Base-by-base conservation (phyloP, 2,888 invertebrate species). In the Pheosia tremula region DNA sequence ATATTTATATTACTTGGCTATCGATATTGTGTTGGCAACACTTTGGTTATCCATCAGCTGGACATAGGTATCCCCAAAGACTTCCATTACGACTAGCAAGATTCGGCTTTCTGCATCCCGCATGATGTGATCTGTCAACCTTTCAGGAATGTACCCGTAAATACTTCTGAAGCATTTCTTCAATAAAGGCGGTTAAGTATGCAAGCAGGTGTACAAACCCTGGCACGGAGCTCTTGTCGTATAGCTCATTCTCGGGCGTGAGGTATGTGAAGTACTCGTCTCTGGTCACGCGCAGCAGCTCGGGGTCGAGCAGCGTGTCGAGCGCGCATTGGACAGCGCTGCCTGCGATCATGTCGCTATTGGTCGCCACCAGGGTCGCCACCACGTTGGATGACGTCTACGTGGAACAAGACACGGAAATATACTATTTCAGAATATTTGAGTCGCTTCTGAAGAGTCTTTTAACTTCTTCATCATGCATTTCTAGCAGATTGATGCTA, bases 231-330 rank as follows among this genome's bases (percentile, higher is more conserved):
- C 96, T 96, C 90, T 97, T 98, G 89, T 99, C 98, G 84, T 97
- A 99, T 0, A 99, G 94, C 81, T 98, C 97, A 3, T 98, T 98
- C 61, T 98, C 97, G 0, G 98, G 98, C 38, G 97, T 98, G 71
- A 97, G 94, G 89, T 88, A 93, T 0, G 88, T 89, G 85, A 93
- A 93, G 85, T 93, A 93, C 77, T 93, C 92, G 79, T 93, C 95
- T 93, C 97, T 95, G 0, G 97, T 96, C 38, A 98, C 95, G 67
- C 95, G 94, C 59, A 96, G 93, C 71, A 98, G 95, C 63, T 94
- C 95, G 0, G 95, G 89, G 80, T 97, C 95, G 60, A 90, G 94
- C 45, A 98, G 92, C 74, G 95, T 93, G 36, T 86, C 85, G 52
- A 94, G 95, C 6, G 96, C 95, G 67, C 94, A 92, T 8, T 90